Conservation (phyloP, 2,113 vertebrate genomes). For the Sinocyclocheilus grahami region DNA sequence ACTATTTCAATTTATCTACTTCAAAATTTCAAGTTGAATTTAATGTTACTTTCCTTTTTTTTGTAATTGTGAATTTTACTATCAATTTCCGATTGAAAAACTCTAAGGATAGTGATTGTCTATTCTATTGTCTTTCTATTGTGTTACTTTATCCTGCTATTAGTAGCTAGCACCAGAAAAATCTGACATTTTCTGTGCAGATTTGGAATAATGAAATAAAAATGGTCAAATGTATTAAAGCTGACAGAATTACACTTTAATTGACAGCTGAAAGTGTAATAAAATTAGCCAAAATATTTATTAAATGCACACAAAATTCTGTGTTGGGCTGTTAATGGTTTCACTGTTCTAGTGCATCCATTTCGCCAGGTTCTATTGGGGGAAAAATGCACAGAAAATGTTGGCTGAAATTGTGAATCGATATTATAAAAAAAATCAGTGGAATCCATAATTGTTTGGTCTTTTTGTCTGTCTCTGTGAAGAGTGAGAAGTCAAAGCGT, state of each 20-base stretch:
- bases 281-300: neutral
- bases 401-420: neutral
- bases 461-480: conserved; percentile 15
- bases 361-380: neutral
- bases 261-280: neutral
- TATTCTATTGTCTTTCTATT: too few species aligned
- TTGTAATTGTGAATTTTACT: too few species aligned
- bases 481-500: conserved; percentile 15
- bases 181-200: neutral
- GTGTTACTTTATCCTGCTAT: neutral
- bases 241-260: neutral
- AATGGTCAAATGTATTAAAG: neutral
- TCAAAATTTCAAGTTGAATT: too few species aligned
- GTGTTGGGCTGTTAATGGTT: neutral
- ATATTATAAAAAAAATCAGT: conserved; percentile 8
- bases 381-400: too few species aligned
- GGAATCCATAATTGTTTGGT: neutral
- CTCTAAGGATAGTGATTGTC: neutral
- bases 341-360: neutral
- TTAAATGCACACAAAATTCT: neutral
- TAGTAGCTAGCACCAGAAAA: neutral
- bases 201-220: neutral
- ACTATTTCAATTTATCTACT: too few species aligned
- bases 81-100: too few species aligned
- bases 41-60: too few species aligned